Conservation (phyloP, 2,113 vertebrate genomes). For the Asarcornis scutulata region DNA sequence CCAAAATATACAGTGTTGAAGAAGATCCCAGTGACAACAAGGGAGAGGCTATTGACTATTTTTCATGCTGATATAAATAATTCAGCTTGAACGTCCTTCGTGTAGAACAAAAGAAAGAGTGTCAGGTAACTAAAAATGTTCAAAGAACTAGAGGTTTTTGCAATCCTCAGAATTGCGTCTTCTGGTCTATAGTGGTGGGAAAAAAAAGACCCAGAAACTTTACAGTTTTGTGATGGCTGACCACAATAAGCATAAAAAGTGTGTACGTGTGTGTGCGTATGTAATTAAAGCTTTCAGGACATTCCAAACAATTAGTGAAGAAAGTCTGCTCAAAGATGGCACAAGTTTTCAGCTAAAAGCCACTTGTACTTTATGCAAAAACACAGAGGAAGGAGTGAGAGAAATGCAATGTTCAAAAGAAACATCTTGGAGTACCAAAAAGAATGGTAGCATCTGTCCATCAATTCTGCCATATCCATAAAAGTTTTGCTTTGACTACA, state of each 20-base stretch:
- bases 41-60: neutral
- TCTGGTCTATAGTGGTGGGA: neutral
- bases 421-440: neutral
- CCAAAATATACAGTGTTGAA: neutral
- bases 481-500: neutral
- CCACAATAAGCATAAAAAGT: neutral
- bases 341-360: neutral
- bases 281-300: neutral
- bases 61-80: conserved; percentile 8
- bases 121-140: neutral
- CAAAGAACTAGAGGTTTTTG: neutral
- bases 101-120: fast-evolving
- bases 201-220: neutral
- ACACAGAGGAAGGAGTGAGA: neutral
- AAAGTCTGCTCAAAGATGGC: neutral
- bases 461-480: neutral
- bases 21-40: neutral
- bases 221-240: neutral
- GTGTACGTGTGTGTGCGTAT: too few relatives aligned
- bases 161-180: neutral
- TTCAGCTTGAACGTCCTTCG: neutral
- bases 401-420: neutral
- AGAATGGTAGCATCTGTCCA: neutral
- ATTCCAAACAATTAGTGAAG: neutral
- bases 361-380: neutral